phyloP scores from a whole-genome alignment of 2,888 invertebrate genomes.

The Pachydiplax longipennis region DNA sequence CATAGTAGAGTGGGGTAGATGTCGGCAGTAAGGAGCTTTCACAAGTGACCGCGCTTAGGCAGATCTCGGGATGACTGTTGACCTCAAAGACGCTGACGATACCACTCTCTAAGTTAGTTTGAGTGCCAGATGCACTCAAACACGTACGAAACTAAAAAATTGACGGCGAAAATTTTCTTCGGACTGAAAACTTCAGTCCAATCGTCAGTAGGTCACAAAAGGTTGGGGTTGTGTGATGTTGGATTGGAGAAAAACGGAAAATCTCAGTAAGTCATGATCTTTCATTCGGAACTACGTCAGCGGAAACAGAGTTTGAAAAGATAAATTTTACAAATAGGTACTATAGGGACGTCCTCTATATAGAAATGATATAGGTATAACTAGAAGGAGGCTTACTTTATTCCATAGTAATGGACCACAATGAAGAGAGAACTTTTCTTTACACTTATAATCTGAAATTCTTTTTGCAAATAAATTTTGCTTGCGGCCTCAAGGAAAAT shows the following conservation, averaged over 20 bases:
- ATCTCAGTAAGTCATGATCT: no score
- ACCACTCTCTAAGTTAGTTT: not conserved
- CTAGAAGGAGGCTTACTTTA: no score
- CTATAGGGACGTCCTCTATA: no score
- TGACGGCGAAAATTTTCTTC: not conserved
- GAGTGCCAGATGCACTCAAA: not conserved
- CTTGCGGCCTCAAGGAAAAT: not conserved
- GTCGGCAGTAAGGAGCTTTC: conserved; percentile 10
- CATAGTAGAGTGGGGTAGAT: not conserved
- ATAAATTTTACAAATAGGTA: no score
- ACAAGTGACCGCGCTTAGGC: conserved; percentile 12
- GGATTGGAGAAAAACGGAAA: no score
- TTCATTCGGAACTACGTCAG: no score
- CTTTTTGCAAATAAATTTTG: not conserved
- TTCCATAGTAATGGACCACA: no score
- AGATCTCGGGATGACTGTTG: not conserved
- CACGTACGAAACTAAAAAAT: not conserved
- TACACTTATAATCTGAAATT: no score
- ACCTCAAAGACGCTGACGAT: conserved; percentile 7
- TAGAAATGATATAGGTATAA: no score
- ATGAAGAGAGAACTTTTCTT: no score
- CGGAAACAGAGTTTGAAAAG: no score
- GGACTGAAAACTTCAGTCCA: not conserved
- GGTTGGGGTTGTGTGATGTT: no score
- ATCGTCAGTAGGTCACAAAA: not conserved